Evolutionary conservation across 2,113 vertebrate genomes (phyloP), one percentile per base, ranked within the genome.

Genomic region (Anarhynchus alexandrinus): DNA sequence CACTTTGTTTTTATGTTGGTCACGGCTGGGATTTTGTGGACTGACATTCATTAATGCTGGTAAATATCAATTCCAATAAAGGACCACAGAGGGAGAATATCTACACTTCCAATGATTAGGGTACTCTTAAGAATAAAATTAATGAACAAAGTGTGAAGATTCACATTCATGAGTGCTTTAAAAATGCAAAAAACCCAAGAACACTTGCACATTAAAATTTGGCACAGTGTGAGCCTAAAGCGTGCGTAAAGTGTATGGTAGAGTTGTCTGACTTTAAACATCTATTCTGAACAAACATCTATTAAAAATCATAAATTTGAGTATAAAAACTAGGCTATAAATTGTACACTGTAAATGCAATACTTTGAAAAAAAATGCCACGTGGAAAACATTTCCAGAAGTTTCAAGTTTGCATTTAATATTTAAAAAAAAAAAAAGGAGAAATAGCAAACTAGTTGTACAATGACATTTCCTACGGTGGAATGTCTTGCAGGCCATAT

Each of bases 291-390:
- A 97, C 95, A 97, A 95, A 76, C 20, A 67, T 13, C 90, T 96
- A 93, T 22, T 82, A 96, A 97, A 97, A 98, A 95, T 90, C 80
- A 92, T 92, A 97, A 90, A 96, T 96, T 15, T 93, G 73, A 96
- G 86, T 98, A 98, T 91, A 98, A 98, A 98, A 98, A 88, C 97
- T 95, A 98, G 88, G 71, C 88, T 97, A 97, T 95, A 97, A 97
- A 97, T 92, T 84, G 97, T 97, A 97, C 66, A 91, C 86, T 92
- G 94, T 97, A 97, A 98, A 97, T 96, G 96, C 96, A 97, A 94
- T 96, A 96, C 96, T 97, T 96, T 86, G 88, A 62, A 95, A 97
- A 97, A 97, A 96, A 98, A 94, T 42, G 96, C 94, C 97, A 96
- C 22, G 7, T 97, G 97, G 96, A 97, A 97, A 98, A 97, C 81